Percentiles rank a stretch among this genome's conserved stretches.
Evolutionary conservation across 2,888 invertebrate genomes (phyloP).

Genomic region (Chloroclysta siterata): DNA sequence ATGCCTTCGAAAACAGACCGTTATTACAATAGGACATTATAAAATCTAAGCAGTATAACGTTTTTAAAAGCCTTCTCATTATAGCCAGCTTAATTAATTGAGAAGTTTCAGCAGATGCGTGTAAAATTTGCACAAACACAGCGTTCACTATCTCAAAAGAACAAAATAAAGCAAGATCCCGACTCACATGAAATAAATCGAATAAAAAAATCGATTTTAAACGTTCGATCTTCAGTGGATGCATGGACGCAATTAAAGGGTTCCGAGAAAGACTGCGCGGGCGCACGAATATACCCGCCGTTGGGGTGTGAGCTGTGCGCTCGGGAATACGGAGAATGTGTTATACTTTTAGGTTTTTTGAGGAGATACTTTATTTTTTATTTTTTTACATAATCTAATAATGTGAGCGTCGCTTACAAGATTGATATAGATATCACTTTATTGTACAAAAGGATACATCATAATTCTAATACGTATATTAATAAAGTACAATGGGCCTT

Average conservation of each 20-base stretch:
- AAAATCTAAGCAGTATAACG: neutral
- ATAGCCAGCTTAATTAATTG: constrained; percentile 71
- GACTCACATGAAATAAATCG: constrained; percentile 78
- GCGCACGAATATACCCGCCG: constrained; percentile 63
- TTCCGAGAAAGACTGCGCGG: constrained; percentile 76
- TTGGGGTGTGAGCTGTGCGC: constrained; percentile 56
- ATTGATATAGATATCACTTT: no score
- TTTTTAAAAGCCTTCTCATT: constrained; percentile 3
- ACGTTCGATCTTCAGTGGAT: constrained; percentile 78
- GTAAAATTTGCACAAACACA: constrained; percentile 84
- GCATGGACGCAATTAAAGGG: constrained; percentile 82
- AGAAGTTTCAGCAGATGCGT: constrained; percentile 81
- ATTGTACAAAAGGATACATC: no score
- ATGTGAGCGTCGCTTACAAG: neutral
- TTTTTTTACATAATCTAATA: neutral
- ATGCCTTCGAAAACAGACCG: no score
- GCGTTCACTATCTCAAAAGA: constrained; percentile 74
- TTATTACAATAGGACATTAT: neutral
- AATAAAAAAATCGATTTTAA: constrained; percentile 83
- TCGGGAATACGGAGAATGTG: constrained; percentile 41
- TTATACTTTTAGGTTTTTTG: constrained; percentile 24
- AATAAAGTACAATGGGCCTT: no score
- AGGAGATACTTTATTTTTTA: constrained; percentile 26
- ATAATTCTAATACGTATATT: no score
- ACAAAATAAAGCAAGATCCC: constrained; percentile 75